Conservation (phyloP, 2,888 invertebrate genomes). For the Pachydiplax longipennis region DNA sequence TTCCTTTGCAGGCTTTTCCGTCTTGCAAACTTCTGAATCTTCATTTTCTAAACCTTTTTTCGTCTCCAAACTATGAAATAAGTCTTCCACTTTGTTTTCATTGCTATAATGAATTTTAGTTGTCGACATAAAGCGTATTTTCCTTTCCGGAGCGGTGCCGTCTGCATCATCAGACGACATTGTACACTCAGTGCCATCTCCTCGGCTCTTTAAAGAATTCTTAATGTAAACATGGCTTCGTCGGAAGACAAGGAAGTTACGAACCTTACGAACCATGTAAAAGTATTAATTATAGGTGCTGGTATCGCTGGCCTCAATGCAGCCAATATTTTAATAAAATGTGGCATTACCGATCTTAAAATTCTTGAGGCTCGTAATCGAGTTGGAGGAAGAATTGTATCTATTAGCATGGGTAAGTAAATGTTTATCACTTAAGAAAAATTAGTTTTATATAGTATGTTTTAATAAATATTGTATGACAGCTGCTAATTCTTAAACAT, state of each 20-base stretch:
- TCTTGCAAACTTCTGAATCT: slow-evolving; percentile 51
- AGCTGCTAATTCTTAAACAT: not conserved
- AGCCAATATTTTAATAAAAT: slow-evolving; percentile 81
- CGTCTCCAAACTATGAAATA: slow-evolving; percentile 54
- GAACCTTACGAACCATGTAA: slow-evolving; percentile 62
- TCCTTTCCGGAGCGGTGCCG: slow-evolving; percentile 57
- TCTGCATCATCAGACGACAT: slow-evolving; percentile 52
- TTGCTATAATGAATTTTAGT: slow-evolving; percentile 58
- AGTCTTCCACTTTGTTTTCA: slow-evolving; percentile 59
- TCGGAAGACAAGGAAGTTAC: slow-evolving; percentile 56
- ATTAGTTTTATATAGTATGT: not conserved
- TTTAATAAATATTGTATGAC: not conserved
- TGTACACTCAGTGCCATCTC: slow-evolving; percentile 31
- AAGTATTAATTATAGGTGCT: slow-evolving; percentile 83
- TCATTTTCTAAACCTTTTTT: slow-evolving; percentile 53
- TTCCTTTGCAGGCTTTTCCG: not conserved
- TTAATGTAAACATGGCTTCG: slow-evolving; percentile 54
- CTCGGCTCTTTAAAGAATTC: not conserved
- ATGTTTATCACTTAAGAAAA: not conserved
- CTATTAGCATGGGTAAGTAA: slow-evolving; percentile 71
- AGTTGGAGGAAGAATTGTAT: slow-evolving; percentile 82
- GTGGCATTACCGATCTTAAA: slow-evolving; percentile 79
- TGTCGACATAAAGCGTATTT: slow-evolving; percentile 62
- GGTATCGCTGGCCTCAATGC: slow-evolving; percentile 87
- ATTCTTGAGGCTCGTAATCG: slow-evolving; percentile 82